Evolutionary conservation across 2,888 invertebrate genomes (phyloP).

Genomic region (Notocelia uddmanniana): DNA sequence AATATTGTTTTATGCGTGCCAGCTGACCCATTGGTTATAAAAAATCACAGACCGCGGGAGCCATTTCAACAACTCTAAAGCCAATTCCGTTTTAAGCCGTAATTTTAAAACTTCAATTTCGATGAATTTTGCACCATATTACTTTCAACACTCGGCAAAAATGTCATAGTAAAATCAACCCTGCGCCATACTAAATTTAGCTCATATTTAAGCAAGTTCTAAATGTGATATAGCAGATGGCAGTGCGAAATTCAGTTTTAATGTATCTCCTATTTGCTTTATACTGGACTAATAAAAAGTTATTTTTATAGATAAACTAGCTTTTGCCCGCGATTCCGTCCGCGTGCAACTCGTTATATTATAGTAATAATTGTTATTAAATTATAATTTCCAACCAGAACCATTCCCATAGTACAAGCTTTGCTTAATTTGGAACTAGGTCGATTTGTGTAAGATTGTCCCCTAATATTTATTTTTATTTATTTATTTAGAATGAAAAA

Average conservation of each 20-base stretch:
- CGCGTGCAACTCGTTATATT: no score
- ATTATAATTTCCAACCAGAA: no score
- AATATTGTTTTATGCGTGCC: not conserved
- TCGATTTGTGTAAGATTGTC: no score
- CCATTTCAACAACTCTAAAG: not conserved
- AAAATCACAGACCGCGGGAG: not conserved
- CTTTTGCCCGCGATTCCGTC: no score
- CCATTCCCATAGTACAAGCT: no score
- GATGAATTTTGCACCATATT: not conserved
- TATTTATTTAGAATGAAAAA: no score
- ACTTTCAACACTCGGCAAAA: not conserved
- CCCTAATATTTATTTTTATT: no score
- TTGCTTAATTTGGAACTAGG: no score
- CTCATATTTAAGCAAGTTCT: not conserved
- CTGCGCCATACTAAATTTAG: not conserved
- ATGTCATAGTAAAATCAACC: not conserved
- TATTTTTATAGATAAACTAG: not conserved
- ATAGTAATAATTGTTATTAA: no score
- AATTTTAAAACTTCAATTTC: conserved; percentile 13
- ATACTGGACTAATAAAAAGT: not conserved
- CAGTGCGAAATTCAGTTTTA: not conserved
- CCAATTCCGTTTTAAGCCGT: conserved; percentile 6
- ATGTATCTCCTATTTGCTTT: not conserved
- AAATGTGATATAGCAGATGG: not conserved
- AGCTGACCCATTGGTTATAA: conserved; percentile 4